Evolutionary conservation across 2,113 vertebrate species (phyloP).

Genomic region (Pteronura brasiliensis): DNA sequence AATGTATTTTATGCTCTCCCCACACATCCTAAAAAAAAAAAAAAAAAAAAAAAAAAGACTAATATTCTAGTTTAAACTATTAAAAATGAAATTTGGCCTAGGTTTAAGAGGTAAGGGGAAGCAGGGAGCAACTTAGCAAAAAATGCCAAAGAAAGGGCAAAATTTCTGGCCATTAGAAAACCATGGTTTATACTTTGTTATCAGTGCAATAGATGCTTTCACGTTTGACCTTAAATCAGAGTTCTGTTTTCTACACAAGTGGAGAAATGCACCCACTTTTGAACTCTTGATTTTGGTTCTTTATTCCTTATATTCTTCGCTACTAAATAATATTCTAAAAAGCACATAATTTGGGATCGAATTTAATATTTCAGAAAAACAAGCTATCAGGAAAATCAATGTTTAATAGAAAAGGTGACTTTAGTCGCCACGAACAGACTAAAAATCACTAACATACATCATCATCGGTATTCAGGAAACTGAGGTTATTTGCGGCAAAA

Average conservation of each 20-base stretch:
- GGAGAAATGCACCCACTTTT: neutral
- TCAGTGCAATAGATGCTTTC: neutral
- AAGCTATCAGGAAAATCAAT: neutral
- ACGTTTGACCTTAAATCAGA: neutral
- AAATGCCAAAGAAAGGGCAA: neutral
- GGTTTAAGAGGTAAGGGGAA: neutral
- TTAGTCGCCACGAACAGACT: neutral
- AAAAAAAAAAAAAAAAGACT: neutral
- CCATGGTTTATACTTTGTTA: neutral
- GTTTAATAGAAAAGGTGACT: neutral
- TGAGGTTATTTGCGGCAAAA: neutral
- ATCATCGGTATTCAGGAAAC: neutral
- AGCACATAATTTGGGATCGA: neutral
- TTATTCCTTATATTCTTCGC: neutral
- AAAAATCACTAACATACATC: neutral
- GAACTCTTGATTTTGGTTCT: neutral
- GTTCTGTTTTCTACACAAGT: neutral
- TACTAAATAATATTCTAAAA: neutral
- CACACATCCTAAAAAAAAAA: neutral
- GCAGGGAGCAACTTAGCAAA: neutral
- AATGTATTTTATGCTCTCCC: neutral
- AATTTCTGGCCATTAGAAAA: neutral
- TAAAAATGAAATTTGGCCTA: neutral
- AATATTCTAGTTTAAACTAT: neutral
- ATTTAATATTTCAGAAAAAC: neutral